Evolutionary conservation across 2,113 vertebrate genomes (phyloP).

Genomic region (Phoxinus phoxinus): DNA sequence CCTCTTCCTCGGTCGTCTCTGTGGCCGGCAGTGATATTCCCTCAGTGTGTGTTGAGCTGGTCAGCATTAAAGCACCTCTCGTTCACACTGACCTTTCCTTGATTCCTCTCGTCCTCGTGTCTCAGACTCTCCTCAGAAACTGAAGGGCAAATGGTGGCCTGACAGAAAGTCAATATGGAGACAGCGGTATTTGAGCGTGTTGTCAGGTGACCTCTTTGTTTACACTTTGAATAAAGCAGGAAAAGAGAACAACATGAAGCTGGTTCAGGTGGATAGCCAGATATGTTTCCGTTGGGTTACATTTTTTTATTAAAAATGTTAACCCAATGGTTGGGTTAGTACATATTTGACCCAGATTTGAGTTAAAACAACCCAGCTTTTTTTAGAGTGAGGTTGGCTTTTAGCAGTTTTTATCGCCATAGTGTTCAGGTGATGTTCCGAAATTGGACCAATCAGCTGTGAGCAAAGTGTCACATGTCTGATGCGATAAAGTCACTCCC

Average conservation of each 20-base stretch:
- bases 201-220: conserved; percentile 48
- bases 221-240: conserved; percentile 19
- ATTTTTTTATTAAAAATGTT: too few relatives aligned
- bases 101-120: conserved; percentile 12
- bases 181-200: conserved; percentile 47
- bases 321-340: too few relatives aligned
- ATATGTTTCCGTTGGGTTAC: too few relatives aligned
- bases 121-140: conserved; percentile 51
- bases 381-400: too few relatives aligned
- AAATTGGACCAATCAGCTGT: too few relatives aligned
- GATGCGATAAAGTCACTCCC: too few relatives aligned
- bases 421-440: too few relatives aligned
- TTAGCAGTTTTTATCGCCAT: too few relatives aligned
- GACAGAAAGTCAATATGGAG: conserved; percentile 62
- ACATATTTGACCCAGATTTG: too few relatives aligned
- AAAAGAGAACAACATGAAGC: background rate
- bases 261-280: too few relatives aligned
- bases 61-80: conserved; percentile 35
- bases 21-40: conserved; percentile 52
- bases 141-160: conserved; percentile 59
- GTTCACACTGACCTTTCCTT: conserved; percentile 61
- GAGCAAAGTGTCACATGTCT: too few relatives aligned
- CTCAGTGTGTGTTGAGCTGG: conserved; percentile 32
- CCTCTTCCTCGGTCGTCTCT: conserved; percentile 12
- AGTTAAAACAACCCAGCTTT: too few relatives aligned